phyloP scores from a whole-genome alignment of 1,140 invertebrate genomes.

The Galleria mellonella region DNA sequence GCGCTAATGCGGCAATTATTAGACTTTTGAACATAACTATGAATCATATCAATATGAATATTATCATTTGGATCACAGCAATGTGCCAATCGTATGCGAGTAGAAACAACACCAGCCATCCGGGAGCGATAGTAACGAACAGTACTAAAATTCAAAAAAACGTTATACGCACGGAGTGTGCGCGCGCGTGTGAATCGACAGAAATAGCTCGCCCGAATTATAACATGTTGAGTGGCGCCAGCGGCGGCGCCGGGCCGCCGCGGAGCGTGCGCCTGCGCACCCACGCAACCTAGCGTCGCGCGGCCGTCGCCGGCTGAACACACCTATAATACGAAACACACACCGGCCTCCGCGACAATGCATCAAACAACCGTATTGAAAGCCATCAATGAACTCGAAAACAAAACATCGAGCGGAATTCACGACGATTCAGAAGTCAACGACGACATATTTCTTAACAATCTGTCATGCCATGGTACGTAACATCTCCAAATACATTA shows the following conservation, averaged over 20 bases:
- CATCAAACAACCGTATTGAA: no score
- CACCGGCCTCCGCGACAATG: no score
- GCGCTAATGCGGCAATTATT: no score
- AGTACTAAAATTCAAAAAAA: conserved; percentile 38
- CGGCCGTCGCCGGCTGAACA: no score
- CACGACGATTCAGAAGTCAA: no score
- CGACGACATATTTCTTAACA: no score
- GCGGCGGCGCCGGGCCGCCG: conserved; percentile 52
- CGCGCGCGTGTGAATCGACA: conserved; percentile 54
- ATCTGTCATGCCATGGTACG: no score
- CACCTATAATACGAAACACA: not conserved
- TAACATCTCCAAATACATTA: no score
- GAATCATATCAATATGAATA: no score
- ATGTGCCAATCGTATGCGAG: not conserved
- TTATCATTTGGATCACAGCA: not conserved
- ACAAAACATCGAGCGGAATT: no score
- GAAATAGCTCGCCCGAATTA: conserved; percentile 68
- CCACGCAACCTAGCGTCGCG: conserved; percentile 3
- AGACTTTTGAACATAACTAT: no score
- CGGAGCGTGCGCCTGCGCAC: conserved; percentile 29
- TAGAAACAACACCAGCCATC: conserved; percentile 1
- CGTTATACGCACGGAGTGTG: conserved; percentile 36
- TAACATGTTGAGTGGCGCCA: conserved; percentile 61
- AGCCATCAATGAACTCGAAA: no score
- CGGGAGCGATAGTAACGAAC: conserved; percentile 1